These are phyloP conservation scores for Lethrus apterus DNA, from an alignment of 1,140 invertebrate species.

Conservation along the genomic window DNA sequence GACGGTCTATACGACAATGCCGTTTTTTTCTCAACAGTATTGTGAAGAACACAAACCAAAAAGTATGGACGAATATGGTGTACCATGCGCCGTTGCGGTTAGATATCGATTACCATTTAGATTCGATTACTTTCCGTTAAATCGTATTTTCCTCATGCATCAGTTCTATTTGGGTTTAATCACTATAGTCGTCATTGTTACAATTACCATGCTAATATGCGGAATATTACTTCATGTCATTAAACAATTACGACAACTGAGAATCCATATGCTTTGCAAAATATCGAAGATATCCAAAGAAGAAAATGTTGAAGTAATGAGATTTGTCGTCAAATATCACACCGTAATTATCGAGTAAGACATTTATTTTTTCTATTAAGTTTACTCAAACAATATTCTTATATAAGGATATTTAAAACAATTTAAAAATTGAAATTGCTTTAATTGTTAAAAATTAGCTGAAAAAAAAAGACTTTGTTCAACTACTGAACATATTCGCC, in stretches of 20 bases:
- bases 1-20: slow-evolving; percentile 25
- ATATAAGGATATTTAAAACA: too few relatives aligned
- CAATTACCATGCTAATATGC: slow-evolving; percentile 26
- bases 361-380: too few relatives aligned
- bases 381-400: too few relatives aligned
- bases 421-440: too few relatives aligned
- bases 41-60: slow-evolving; percentile 17
- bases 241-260: slow-evolving; percentile 24
- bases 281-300: slow-evolving; percentile 6
- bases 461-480: too few relatives aligned
- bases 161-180: slow-evolving; percentile 22
- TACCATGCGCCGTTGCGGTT: slow-evolving; percentile 28
- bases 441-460: too few relatives aligned
- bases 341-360: slow-evolving; percentile 28
- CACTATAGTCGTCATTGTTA: slow-evolving; percentile 23
- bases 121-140: slow-evolving; percentile 24
- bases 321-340: slow-evolving; percentile 26
- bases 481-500: too few relatives aligned
- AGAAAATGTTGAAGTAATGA: slow-evolving; percentile 14
- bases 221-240: slow-evolving; percentile 29
- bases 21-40: slow-evolving; percentile 22
- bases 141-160: slow-evolving; percentile 26
- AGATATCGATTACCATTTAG: slow-evolving; percentile 27
- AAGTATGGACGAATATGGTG: slow-evolving; percentile 19
- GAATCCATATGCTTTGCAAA: background rate